These are phyloP conservation scores for Pangasianodon hypophthalmus DNA, from an alignment of 2,113 vertebrate species.

Conservation along the genomic window DNA sequence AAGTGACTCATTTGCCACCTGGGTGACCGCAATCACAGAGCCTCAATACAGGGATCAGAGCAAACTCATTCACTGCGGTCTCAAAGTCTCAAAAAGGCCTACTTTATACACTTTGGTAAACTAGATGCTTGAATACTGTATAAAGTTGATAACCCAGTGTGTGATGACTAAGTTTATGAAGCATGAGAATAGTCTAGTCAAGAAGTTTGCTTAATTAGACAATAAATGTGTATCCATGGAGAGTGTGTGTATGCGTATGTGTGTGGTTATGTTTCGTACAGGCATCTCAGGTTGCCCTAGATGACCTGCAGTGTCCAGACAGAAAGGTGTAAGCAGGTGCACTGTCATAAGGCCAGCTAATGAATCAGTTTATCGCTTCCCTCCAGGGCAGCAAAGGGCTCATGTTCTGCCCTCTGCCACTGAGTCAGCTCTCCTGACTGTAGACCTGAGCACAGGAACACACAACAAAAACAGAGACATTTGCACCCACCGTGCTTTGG, in stretches of 20 bases:
- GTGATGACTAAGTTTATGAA: background rate
- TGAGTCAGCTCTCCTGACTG: slow-evolving; percentile 41
- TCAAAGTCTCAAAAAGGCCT: slow-evolving; percentile 4
- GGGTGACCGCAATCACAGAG: slow-evolving; percentile 26
- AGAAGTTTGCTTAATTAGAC: background rate
- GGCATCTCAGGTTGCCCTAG: slow-evolving; percentile 17
- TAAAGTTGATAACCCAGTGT: background rate
- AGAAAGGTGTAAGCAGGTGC: slow-evolving; percentile 50
- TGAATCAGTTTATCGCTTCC: slow-evolving; percentile 50
- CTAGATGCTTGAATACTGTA: background rate
- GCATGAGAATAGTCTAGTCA: background rate
- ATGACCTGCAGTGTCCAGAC: slow-evolving; percentile 47
- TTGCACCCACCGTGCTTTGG: slow-evolving; percentile 24
- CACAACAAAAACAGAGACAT: slow-evolving; percentile 16
- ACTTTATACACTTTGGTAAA: background rate
- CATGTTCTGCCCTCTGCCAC: slow-evolving; percentile 44
- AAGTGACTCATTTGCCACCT: slow-evolving; percentile 37
- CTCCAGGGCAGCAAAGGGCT: slow-evolving; percentile 44
- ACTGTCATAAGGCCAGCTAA: slow-evolving; percentile 48
- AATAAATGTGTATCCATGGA: background rate
- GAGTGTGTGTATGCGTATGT: slow-evolving; percentile 1
- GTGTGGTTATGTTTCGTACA: slow-evolving; percentile 2
- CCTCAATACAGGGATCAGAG: background rate
- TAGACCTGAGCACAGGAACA: slow-evolving; percentile 25
- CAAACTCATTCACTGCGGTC: background rate